Base-by-base conservation (phyloP, 2,113 vertebrate genomes). In the Phyllopteryx taeniolatus region DNA sequence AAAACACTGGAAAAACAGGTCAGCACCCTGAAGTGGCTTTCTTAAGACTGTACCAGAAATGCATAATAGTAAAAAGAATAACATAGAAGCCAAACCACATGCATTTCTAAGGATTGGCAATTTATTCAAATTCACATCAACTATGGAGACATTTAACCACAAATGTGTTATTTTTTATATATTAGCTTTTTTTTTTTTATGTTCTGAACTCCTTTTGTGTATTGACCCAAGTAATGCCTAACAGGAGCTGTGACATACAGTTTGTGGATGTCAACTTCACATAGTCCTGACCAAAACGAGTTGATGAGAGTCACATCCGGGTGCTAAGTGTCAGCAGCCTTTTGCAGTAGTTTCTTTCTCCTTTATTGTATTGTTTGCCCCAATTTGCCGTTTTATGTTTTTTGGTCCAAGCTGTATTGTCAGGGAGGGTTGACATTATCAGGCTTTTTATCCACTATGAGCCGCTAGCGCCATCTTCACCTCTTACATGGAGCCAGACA, bases 1-100 rank as follows among this genome's bases (percentile, higher is more conserved):
- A 98, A 85, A 99, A 99, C 92, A 99, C 98, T n/a, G 98, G 98
- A 71, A 99, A 99, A 92, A 99, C 97, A 82, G 97, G 98, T 98
- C 77, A 76, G 86, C 1, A 31, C 12, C 11, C 14, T 65, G 11
- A 22, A 13, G n/a, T 44, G 13, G 56, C 22, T 31, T 59, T 56
- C 10, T 56, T 12, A 57, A 22, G n/a, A 57, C 43, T 8, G 0
- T 17, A 62, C 17, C 0, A 17, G 19, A 39, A 62, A 62, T 39
- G 33, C 33, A 39, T 62, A 8, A 8, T 20, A 15, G 1, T 39
- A 9, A 62, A 39, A 39, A 27, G 19, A 49, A 60, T 17, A 15
- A 33, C 15, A 60, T 8, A 33, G 15, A 10, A 33, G 5, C 13
- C 3, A 20, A 20, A 42, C 27, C 27, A 39, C 11, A 31, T 59